These are phyloP conservation scores for Nebria brevicollis DNA, from an alignment of 2,888 invertebrate species.

Conservation along the genomic window DNA sequence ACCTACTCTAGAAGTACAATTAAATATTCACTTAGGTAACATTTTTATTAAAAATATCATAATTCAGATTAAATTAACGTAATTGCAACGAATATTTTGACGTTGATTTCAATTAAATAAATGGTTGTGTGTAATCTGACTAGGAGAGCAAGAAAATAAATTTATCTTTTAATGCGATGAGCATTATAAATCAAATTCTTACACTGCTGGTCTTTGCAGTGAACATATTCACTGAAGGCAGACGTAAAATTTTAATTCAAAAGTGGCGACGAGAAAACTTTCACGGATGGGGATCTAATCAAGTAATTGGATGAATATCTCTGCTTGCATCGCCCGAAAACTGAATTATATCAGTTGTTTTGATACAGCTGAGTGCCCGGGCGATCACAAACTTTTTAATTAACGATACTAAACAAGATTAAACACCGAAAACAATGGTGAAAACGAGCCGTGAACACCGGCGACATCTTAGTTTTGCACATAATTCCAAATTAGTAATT, in stretches of 20 bases:
- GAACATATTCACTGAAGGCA: neutral
- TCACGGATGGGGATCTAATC: conserved; percentile 25
- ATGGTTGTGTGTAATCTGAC: neutral
- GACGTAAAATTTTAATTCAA: neutral
- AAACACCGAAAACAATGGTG: conserved; percentile 35
- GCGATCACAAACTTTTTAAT: conserved; percentile 40
- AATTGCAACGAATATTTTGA: neutral
- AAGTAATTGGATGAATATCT: conserved; percentile 45
- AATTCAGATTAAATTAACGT: neutral
- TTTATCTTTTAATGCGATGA: conserved; percentile 1
- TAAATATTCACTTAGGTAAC: too few relatives aligned
- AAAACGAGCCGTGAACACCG: neutral
- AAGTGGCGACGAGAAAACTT: conserved; percentile 25
- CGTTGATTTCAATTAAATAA: neutral
- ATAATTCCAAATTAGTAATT: conserved; percentile 37
- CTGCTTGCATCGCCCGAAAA: conserved; percentile 27
- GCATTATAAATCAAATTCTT: neutral
- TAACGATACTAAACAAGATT: conserved; percentile 42
- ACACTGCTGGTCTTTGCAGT: neutral
- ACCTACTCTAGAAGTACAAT: too few relatives aligned
- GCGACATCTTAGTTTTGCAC: neutral
- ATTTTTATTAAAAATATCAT: too few relatives aligned
- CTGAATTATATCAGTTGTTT: conserved; percentile 41
- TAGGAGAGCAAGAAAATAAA: neutral
- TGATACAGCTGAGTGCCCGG: conserved; percentile 34